These are phyloP conservation scores for Melitaea athalia DNA, from an alignment of 2,888 invertebrate species.

Conservation along the genomic window DNA sequence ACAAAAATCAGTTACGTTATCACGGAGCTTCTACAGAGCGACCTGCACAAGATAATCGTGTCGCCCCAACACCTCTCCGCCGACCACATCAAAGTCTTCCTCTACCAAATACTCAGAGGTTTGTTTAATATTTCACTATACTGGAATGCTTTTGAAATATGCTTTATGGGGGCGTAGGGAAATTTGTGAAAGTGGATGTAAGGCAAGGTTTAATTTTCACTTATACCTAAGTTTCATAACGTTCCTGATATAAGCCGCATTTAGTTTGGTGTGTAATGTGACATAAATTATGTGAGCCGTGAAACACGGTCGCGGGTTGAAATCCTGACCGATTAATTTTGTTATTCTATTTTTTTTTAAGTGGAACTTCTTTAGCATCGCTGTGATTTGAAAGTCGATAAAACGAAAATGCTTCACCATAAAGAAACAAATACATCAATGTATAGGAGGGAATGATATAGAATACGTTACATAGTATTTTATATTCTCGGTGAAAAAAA, in stretches of 20 bases:
- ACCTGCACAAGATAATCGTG: conserved; percentile 99
- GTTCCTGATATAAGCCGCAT: not conserved
- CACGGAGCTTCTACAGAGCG: conserved; percentile 99
- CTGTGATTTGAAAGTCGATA: too few species aligned
- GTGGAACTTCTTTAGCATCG: too few species aligned
- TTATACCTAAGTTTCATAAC: conserved; percentile 7
- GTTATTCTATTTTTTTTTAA: too few species aligned
- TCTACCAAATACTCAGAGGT: conserved; percentile 99
- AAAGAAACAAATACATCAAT: too few species aligned
- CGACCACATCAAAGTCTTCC: conserved; percentile 99
- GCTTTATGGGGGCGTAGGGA: not conserved
- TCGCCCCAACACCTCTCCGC: conserved; percentile 99
- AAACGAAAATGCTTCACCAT: too few species aligned
- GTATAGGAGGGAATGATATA: too few species aligned
- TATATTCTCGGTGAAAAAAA: too few species aligned
- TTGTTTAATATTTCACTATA: conserved; percentile 55
- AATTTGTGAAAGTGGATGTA: conserved; percentile 8
- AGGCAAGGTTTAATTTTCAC: not conserved
- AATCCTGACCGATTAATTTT: not conserved
- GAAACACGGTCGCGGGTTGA: not conserved
- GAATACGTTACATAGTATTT: too few species aligned
- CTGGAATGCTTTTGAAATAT: conserved; percentile 23
- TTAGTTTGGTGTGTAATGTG: too few species aligned
- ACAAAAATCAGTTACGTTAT: conserved; percentile 93
- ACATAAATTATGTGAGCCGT: too few species aligned